Evolutionary conservation across 2,888 invertebrate genomes (phyloP).

Genomic region (Papilio gigon): DNA sequence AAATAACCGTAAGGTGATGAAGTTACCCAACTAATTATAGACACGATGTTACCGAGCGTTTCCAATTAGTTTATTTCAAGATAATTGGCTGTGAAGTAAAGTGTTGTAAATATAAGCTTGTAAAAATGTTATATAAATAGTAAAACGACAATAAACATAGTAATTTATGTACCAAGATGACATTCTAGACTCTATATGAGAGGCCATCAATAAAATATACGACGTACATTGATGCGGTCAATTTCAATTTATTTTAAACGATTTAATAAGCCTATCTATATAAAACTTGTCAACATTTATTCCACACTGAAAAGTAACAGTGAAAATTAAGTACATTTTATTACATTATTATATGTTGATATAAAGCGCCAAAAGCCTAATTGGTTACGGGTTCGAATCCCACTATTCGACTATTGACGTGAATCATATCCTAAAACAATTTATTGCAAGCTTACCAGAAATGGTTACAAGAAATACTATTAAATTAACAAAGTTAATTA

Average conservation of each 20-base stretch:
- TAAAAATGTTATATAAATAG: slow-evolving; percentile 25
- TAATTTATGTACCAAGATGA: slow-evolving; percentile 24
- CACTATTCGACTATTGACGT: no score
- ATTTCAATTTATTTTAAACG: slow-evolving; percentile 25
- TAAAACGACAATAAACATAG: slow-evolving; percentile 5
- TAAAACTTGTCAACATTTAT: neutral
- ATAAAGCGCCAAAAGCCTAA: no score
- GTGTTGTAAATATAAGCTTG: slow-evolving; percentile 23
- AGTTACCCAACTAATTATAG: neutral
- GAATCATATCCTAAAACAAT: no score
- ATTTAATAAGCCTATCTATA: neutral
- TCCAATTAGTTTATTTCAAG: neutral
- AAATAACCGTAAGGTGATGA: neutral
- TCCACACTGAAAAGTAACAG: neutral
- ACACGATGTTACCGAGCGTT: neutral
- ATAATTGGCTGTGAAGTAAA: slow-evolving; percentile 19
- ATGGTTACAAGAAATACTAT: no score
- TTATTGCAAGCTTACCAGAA: no score
- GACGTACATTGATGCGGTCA: slow-evolving; percentile 18
- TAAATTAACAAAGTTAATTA: no score
- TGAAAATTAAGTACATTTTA: no score
- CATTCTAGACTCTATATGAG: slow-evolving; percentile 19
- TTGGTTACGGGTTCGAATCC: no score
- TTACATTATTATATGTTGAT: no score
- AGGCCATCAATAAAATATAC: slow-evolving; percentile 31